Percentiles rank a stretch among this genome's conserved stretches.
phyloP scores from a whole-genome alignment of 92 coral and sea anemone genomes.

The Zoanthus sociatus region DNA sequence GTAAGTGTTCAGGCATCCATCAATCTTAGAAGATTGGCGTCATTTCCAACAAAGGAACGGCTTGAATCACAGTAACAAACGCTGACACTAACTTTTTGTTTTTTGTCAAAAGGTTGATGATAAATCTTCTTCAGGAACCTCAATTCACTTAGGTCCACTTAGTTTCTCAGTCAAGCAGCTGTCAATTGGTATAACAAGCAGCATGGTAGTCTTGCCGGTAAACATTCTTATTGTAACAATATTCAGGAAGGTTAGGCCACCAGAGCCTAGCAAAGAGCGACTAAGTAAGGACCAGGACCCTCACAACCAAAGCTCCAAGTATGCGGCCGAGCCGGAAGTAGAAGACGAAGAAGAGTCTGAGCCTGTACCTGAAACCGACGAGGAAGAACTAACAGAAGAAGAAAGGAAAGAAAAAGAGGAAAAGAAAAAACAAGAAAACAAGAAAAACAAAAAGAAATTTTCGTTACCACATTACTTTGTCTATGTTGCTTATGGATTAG shows the following conservation, averaged over 20 bases:
- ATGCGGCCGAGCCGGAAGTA: slow-evolving; percentile 55
- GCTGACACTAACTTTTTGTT: too few relatives aligned
- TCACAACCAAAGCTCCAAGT: slow-evolving; percentile 69
- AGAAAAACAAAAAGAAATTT: slow-evolving; percentile 77
- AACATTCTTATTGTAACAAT: slow-evolving; percentile 87
- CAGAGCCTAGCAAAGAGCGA: slow-evolving; percentile 56
- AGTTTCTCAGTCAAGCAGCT: slow-evolving; percentile 92
- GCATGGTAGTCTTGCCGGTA: slow-evolving; percentile 92
- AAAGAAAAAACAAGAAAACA: slow-evolving; percentile 49
- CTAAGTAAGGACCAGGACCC: slow-evolving; percentile 74
- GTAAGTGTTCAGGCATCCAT: too few relatives aligned
- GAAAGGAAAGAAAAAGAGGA: slow-evolving; percentile 49
- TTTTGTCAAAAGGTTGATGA: slow-evolving; percentile 63
- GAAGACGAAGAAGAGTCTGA: slow-evolving; percentile 42
- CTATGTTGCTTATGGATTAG: slow-evolving; percentile 80
- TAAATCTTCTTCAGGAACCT: slow-evolving; percentile 87
- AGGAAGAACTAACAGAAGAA: slow-evolving; percentile 67
- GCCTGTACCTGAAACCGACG: slow-evolving; percentile 50
- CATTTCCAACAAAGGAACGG: too few relatives aligned
- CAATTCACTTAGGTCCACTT: slow-evolving; percentile 91
- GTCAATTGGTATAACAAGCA: slow-evolving; percentile 93
- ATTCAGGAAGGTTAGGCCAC: slow-evolving; percentile 90
- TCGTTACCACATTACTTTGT: slow-evolving; percentile 78
- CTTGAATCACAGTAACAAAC: too few relatives aligned
- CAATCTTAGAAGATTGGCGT: too few relatives aligned